Base-by-base conservation (phyloP, 2,888 invertebrate species). In the Limnephilus lunatus region DNA sequence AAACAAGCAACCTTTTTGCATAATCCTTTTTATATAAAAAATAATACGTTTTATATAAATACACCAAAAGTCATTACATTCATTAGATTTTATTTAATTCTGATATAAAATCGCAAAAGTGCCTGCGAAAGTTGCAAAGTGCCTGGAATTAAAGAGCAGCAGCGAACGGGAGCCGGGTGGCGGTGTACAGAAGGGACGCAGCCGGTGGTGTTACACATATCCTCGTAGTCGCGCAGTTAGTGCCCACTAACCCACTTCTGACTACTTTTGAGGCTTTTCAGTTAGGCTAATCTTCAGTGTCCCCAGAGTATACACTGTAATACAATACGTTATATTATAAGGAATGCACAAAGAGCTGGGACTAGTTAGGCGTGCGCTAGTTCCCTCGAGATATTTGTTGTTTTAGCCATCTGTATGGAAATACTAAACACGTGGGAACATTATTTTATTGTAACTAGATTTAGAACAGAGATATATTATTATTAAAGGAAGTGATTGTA, bases 391-490 rank as follows among this genome's bases (percentile, higher is more conserved):
- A 30, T 48, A 30, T 30, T n/a, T 48, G 39, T 86, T 39, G 85
- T 44, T n/a, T 30, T 86, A n/a, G 39, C 35, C 11, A 85, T 85
- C 30, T 85, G 85, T 25, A 85, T 85, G 82, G 82, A 82, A 95
- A 95, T 96, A 95, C 95, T 94, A 93, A 96, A 96, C 95, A 96
- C 96, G 95, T 95, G 96, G 96, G 96, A 96, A 95, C 96, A 96
- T 95, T 96, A 95, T 96, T 95, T 95, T 93, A 92, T 87, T 91
- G 90, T 91, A 95, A 95, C 95, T 95, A 94, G 96, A 95, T 94
- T 95, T 96, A 96, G 95, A 94, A 95, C 95, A 95, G 96, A 96
- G 96, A 95, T 95, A 91, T 93, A 92, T 93, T 93, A 92, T 81
- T 93, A 92, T 91, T 32, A 89, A 92, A 68, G 32, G 80, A 88